phyloP scores from a whole-genome alignment of 2,113 vertebrate species.

The Meleagris gallopavo region DNA sequence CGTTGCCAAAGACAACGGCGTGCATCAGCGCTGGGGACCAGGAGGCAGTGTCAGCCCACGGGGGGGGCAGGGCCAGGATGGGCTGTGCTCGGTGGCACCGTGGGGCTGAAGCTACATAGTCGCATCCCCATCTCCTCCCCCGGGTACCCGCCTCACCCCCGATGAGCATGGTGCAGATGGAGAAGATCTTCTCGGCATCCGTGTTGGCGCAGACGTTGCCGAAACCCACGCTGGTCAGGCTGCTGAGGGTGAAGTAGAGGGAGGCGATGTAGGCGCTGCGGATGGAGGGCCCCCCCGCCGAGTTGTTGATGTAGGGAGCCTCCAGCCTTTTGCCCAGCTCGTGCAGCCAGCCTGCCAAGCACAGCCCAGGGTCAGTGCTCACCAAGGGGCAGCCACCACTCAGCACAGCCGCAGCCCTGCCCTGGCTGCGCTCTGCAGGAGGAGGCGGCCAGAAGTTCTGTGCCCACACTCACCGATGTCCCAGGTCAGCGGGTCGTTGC shows the following conservation, averaged over 20 bases:
- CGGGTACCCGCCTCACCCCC: constrained; percentile 83
- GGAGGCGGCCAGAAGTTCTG: not conserved
- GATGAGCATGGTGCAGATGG: constrained; percentile 97
- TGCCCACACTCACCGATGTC: constrained; percentile 88
- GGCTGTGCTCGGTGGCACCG: accelerated
- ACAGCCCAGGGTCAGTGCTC: not conserved
- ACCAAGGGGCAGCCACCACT: too few relatives aligned
- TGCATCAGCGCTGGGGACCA: constrained; percentile 90
- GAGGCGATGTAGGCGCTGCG: constrained; percentile 94
- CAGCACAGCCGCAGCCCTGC: accelerated
- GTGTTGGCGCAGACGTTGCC: constrained; percentile 97
- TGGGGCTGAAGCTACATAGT: accelerated
- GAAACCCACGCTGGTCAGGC: constrained; percentile 96
- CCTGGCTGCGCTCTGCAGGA: accelerated
- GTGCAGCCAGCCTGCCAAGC: constrained; percentile 90
- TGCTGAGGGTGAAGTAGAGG: constrained; percentile 98
- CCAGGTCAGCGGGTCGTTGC: constrained; percentile 90
- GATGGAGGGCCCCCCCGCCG: constrained; percentile 87
- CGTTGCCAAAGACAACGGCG: constrained; percentile 95
- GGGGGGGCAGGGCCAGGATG: accelerated
- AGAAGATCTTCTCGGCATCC: constrained; percentile 95
- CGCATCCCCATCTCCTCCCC: not conserved
- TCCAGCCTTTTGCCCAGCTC: constrained; percentile 94
- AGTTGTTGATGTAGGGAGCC: constrained; percentile 90
- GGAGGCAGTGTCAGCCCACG: not conserved